Conservation (phyloP, 2,888 invertebrate species). For the Podabrus alpinus region DNA sequence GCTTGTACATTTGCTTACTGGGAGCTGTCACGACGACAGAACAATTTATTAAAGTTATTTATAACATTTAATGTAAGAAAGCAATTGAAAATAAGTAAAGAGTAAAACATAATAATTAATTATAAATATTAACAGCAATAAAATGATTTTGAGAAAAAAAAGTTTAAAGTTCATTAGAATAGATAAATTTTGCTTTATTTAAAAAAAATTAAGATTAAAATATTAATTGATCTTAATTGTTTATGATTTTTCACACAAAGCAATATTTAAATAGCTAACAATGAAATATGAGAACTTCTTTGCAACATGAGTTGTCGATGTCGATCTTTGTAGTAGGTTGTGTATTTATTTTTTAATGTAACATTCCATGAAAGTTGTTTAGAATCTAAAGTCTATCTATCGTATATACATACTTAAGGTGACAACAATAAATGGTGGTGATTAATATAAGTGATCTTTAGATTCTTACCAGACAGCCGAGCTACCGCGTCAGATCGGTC, state of each 20-base stretch:
- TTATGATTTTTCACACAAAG: background rate
- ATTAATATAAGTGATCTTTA: slow-evolving; percentile 29
- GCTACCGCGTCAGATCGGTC: slow-evolving; percentile 23
- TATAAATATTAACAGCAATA: background rate
- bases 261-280: background rate
- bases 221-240: background rate
- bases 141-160: background rate
- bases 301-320: slow-evolving; percentile 4
- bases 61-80: background rate
- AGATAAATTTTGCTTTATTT: background rate
- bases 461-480: slow-evolving; percentile 23
- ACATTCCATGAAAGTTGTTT: slow-evolving; percentile 19
- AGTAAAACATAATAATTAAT: background rate
- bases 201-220: background rate
- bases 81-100: background rate
- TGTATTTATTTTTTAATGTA: slow-evolving; percentile 7
- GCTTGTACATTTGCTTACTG: slow-evolving; percentile 16
- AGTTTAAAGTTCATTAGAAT: background rate
- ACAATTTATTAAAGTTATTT: slow-evolving; percentile 25
- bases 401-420: slow-evolving; percentile 18
- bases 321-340: slow-evolving; percentile 11
- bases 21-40: slow-evolving; percentile 22
- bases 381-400: slow-evolving; percentile 21
- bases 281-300: slow-evolving; percentile 1
- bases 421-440: slow-evolving; percentile 28